phyloP scores from a whole-genome alignment of 2,113 vertebrate genomes.

The Chloropsis cyanopogon region DNA sequence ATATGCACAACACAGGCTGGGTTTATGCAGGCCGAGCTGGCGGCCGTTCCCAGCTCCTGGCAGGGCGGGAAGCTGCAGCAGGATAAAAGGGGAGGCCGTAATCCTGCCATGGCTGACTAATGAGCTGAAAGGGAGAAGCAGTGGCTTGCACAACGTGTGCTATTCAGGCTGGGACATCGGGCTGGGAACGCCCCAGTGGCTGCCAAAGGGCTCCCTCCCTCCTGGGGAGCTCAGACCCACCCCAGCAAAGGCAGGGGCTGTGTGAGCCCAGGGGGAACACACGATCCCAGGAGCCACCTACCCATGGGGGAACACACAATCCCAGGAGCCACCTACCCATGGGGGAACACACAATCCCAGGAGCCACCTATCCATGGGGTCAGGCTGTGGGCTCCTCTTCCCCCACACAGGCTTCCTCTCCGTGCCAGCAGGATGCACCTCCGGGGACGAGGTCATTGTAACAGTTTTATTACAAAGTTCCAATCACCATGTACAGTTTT shows the following conservation, averaged over 20 bases:
- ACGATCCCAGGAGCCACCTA: background rate
- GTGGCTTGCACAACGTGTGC: background rate
- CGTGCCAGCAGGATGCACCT: background rate
- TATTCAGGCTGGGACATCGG: background rate
- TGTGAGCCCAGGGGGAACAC: background rate
- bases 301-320: rapidly evolving
- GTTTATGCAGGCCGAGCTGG: rapidly evolving
- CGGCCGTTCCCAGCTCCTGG: background rate
- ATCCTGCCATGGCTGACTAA: background rate
- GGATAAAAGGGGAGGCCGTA: background rate
- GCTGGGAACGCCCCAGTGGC: background rate
- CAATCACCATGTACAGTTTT: conserved; percentile 73
- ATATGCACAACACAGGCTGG: background rate
- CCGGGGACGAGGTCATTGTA: background rate
- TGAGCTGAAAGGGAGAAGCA: background rate
- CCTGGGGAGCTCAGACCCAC: background rate
- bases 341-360: background rate
- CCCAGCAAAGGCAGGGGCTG: background rate
- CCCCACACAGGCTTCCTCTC: background rate
- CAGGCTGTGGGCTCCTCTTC: background rate
- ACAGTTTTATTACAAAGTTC: conserved; percentile 73
- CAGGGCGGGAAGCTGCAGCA: background rate
- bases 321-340: background rate
- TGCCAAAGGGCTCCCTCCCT: background rate
- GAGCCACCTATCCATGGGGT: background rate